Evolutionary conservation across 2,797 vertebrate species (phyloP).

Genomic region (Ctenopoma kingsleyae): DNA sequence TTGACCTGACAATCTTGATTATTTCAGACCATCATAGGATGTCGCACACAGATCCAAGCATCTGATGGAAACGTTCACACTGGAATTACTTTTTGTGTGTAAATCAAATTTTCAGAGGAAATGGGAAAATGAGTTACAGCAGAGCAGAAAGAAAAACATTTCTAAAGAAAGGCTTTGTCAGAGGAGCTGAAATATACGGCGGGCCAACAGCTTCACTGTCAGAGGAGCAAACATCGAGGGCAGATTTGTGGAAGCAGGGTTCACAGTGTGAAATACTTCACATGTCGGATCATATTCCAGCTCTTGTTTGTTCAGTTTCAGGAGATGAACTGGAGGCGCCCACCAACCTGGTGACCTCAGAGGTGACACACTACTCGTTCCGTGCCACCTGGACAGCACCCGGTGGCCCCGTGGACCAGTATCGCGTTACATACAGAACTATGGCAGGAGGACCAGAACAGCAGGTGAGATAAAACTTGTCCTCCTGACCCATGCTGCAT

Average conservation of each 20-base stretch:
- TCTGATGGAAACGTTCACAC: conserved; percentile 41
- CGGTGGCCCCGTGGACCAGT: conserved; percentile 88
- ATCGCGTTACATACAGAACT: conserved; percentile 88
- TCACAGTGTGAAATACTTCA: conserved; percentile 48
- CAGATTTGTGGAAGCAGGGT: conserved; percentile 53
- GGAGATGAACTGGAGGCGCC: conserved; percentile 83
- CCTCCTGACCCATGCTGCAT: background rate
- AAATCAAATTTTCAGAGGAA: conserved; percentile 55
- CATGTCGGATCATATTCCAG: conserved; percentile 38
- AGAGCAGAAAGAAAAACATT: conserved; percentile 9
- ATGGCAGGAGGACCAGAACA: conserved; percentile 84
- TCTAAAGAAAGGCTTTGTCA: conserved; percentile 19
- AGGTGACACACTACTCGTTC: conserved; percentile 91
- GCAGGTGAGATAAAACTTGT: conserved; percentile 84
- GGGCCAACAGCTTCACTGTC: conserved; percentile 10
- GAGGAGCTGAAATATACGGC: conserved; percentile 26
- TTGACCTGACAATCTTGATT: conserved; percentile 13
- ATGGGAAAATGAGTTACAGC: conserved; percentile 53
- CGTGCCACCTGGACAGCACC: conserved; percentile 91
- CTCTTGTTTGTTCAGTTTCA: conserved; percentile 35
- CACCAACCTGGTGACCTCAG: conserved; percentile 90
- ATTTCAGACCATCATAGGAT: conserved; percentile 14
- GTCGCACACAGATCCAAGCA: conserved; percentile 9
- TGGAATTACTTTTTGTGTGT: conserved; percentile 21
- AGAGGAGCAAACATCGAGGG: conserved; percentile 8